Percentiles rank a stretch among this genome's conserved stretches.
These are phyloP conservation scores for Hypotaenidia okinawae DNA, from an alignment of 2,797 vertebrate species.

Conservation along the genomic window DNA sequence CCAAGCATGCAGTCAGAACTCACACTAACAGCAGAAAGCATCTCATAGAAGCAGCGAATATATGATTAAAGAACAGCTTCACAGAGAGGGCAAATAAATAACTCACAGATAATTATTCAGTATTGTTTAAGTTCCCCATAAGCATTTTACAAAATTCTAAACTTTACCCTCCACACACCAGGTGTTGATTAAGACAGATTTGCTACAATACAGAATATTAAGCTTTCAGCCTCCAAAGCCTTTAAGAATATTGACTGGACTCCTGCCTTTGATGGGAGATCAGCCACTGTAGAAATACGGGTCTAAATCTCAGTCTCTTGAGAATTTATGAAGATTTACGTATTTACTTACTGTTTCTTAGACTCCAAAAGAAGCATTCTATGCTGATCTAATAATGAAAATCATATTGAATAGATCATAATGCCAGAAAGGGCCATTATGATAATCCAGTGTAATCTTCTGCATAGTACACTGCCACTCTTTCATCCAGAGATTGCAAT, in stretches of 20 bases:
- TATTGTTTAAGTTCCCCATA: not conserved
- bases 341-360: constrained; percentile 34
- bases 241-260: not conserved
- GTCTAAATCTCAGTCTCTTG: not conserved
- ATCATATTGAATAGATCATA: constrained; percentile 31
- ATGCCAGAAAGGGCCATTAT: constrained; percentile 50
- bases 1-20: not conserved
- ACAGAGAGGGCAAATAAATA: not conserved
- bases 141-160: not conserved
- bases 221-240: not conserved
- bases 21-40: rapidly evolving
- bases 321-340: not conserved
- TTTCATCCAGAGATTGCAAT: constrained; percentile 23
- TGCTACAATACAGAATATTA: not conserved
- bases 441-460: constrained; percentile 33
- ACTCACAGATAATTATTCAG: not conserved
- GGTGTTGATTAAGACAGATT: not conserved
- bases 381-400: constrained; percentile 32
- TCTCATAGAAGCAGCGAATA: not conserved
- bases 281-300: not conserved
- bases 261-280: not conserved
- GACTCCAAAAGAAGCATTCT: not conserved
- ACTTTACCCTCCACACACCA: not conserved
- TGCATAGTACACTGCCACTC: not conserved
- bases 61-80: not conserved